These are phyloP conservation scores for Gymnothorax javanicus DNA, from an alignment of 2,797 vertebrate genomes.

Conservation along the genomic window DNA sequence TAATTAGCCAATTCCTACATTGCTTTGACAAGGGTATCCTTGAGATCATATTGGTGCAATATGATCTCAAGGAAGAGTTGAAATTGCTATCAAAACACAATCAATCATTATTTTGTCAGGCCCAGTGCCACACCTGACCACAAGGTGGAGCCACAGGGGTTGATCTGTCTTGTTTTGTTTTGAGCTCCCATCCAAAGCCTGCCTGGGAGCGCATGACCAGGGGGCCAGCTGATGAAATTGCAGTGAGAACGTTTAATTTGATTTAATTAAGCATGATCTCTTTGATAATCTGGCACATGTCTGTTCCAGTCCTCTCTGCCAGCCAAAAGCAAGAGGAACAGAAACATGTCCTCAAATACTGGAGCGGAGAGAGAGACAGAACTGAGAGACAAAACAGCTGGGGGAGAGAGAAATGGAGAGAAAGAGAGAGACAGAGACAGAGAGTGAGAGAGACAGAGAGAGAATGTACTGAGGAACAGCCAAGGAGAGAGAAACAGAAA, in stretches of 20 bases:
- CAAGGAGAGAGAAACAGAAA: no score
- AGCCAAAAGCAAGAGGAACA: background rate
- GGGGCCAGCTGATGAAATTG: conserved; percentile 32
- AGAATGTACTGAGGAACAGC: no score
- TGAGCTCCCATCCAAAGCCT: conserved; percentile 17
- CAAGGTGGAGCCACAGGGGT: conserved; percentile 26
- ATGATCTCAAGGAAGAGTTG: no score
- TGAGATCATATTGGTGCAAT: no score
- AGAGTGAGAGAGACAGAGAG: background rate
- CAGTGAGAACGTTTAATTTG: conserved; percentile 42
- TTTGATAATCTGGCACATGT: conserved; percentile 27
- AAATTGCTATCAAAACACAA: no score
- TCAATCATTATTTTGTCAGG: background rate
- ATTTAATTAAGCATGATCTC: conserved; percentile 39
- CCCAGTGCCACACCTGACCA: conserved; percentile 9
- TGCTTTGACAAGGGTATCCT: no score
- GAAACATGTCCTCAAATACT: background rate
- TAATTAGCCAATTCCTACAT: no score
- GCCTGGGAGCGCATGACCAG: conserved; percentile 14
- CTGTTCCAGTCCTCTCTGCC: background rate
- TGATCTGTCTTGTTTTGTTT: conserved; percentile 15
- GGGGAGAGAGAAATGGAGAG: background rate
- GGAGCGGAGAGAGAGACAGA: background rate
- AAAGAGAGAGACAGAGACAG: background rate
- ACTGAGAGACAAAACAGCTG: background rate